Conservation (phyloP, 1,140 invertebrate species). For the Chionoecetes opilio region DNA sequence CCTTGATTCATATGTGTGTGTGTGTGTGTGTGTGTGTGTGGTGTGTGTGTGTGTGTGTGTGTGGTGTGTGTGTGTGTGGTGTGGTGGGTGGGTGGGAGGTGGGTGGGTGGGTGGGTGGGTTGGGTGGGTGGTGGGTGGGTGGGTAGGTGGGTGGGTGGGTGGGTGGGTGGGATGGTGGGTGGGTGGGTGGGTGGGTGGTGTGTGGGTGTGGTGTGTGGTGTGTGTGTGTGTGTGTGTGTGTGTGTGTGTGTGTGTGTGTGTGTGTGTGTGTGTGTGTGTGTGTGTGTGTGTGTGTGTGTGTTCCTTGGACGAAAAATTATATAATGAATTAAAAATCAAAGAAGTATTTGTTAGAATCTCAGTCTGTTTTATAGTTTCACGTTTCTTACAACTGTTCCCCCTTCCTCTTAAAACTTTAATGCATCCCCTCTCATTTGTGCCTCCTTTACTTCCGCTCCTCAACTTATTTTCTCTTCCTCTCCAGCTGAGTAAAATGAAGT, state of each 20-base stretch:
- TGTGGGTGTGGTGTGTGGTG: slow-evolving; percentile 50
- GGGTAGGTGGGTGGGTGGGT: slow-evolving; percentile 34
- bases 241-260: slow-evolving; percentile 53
- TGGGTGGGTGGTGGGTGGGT: slow-evolving; percentile 46
- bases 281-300: slow-evolving; percentile 47
- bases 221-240: slow-evolving; percentile 23
- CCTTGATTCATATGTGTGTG: neutral
- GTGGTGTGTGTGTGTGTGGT: slow-evolving; percentile 43
- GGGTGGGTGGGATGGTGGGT: neutral
- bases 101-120: slow-evolving; percentile 11
- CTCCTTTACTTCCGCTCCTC: neutral
- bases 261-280: slow-evolving; percentile 15
- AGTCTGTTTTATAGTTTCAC: neutral
- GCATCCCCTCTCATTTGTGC: neutral
- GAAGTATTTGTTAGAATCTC: too few species aligned
- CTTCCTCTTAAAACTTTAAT: too few species aligned
- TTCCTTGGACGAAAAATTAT: too few species aligned
- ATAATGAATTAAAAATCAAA: too few species aligned
- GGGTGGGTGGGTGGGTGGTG: neutral
- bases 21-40: slow-evolving; percentile 54
- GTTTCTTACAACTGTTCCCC: neutral
- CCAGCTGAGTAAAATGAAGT: neutral
- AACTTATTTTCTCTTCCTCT: neutral
- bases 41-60: neutral
- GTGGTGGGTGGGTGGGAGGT: slow-evolving; percentile 41